phyloP scores from a whole-genome alignment of 2,888 invertebrate species.

The Clanis bilineata region DNA sequence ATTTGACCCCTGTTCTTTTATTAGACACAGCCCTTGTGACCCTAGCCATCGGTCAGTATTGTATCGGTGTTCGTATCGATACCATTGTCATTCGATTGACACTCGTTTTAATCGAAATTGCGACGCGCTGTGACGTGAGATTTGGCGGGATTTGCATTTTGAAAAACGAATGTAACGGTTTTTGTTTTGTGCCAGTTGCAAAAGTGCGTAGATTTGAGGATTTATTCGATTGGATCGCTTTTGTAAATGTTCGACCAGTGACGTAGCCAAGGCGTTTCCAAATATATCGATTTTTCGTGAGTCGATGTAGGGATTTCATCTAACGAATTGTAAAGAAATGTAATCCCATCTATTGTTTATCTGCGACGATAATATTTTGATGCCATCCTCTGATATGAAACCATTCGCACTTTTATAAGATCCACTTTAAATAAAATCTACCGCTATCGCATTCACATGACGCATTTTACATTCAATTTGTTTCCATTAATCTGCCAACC shows the following conservation, averaged over 20 bases:
- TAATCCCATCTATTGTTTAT: too few relatives aligned
- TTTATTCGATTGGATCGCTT: not conserved
- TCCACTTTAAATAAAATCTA: too few relatives aligned
- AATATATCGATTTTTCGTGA: too few relatives aligned
- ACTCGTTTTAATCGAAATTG: not conserved
- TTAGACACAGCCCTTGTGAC: slow-evolving; percentile 52
- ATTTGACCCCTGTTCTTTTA: slow-evolving; percentile 50
- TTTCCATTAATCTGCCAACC: too few relatives aligned
- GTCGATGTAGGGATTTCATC: too few relatives aligned
- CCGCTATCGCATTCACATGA: too few relatives aligned
- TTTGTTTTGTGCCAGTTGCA: not conserved
- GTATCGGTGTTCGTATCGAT: slow-evolving; percentile 45
- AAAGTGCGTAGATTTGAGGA: not conserved
- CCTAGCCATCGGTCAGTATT: slow-evolving; percentile 48
- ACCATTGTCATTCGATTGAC: slow-evolving; percentile 28
- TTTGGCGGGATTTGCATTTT: not conserved
- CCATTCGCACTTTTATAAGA: too few relatives aligned
- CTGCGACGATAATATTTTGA: too few relatives aligned
- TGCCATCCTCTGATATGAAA: too few relatives aligned
- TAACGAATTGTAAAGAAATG: too few relatives aligned
- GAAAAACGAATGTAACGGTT: not conserved
- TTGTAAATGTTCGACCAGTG: not conserved
- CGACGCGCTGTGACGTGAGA: slow-evolving; percentile 3
- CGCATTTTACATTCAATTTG: too few relatives aligned
- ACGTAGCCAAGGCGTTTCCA: too few relatives aligned